Base-by-base conservation (phyloP, 1,140 invertebrate genomes). In the Dermatophagoides farinae region DNA sequence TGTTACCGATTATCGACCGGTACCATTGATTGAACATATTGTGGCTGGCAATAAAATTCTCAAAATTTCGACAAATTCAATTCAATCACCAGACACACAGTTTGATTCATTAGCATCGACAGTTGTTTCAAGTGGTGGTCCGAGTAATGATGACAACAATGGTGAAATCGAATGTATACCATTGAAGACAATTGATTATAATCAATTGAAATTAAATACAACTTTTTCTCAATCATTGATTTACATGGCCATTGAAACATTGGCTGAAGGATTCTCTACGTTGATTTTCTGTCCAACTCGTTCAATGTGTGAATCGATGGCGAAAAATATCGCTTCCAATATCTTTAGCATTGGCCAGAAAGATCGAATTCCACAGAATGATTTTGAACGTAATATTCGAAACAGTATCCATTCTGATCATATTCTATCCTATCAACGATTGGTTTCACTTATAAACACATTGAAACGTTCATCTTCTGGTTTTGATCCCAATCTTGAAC, bases 201-300 rank as follows among this genome's bases (percentile, higher is more conserved):
- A 69, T 77, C 85, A 75, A 78, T 93, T 64, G 8, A 31, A 31
- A 31, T 31, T 31, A 31, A 31, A 2, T 4, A 31, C 31, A 31
- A 31, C 31, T 4, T 4, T 31, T 2, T 31, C 31, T 4, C 31
- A 31, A 4, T 12, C 47, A 23, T 18, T 50, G 12, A 74, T 88
- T 43, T 80, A 84, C 63, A 74, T 96, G 39, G 89, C 85, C 68
- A 74, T 97, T 39, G 89, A 97, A 72, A 95, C 90, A 14, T 77
- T 98, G 40, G 71, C 80, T 47, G 77, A 80, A 58, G 82, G 83
- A 31, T 84, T 87, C 71, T 88, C 87, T 25, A 79, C 91, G 4
- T 73, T 98, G 12, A 84, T 97, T 64, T 98, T 98, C 76, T 97
- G 92, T 71, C 85, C 88, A 20, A 88, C 89, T 0, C 96, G 96